These are phyloP conservation scores for Toxotes jaculatrix DNA, from an alignment of 2,113 vertebrate species.

Conservation along the genomic window DNA sequence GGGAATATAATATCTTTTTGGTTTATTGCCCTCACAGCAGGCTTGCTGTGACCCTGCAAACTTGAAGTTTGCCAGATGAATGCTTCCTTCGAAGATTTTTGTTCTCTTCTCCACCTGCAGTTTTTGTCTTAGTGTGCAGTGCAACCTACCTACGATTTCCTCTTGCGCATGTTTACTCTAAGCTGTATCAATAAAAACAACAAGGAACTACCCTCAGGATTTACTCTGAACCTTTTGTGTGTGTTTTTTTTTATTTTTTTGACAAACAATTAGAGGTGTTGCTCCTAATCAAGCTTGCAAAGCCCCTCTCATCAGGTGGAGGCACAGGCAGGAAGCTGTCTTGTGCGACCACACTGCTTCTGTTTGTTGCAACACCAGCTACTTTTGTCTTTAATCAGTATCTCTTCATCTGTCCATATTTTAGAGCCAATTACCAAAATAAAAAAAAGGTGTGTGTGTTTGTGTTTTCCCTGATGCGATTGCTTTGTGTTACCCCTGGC, in stretches of 20 bases:
- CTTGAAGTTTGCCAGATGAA: constrained; percentile 15
- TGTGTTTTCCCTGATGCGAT: constrained; percentile 61
- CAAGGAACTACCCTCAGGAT: background rate
- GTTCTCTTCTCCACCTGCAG: constrained; percentile 1
- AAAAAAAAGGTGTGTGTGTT: constrained; percentile 11
- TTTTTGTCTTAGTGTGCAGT: background rate
- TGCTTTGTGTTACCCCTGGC: constrained; percentile 58
- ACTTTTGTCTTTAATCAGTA: constrained; percentile 57
- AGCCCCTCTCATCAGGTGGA: constrained; percentile 16
- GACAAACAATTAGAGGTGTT: constrained; percentile 31
- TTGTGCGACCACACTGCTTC: background rate
- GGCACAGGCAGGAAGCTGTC: constrained; percentile 10
- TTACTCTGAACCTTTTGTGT: background rate
- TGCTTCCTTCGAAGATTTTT: background rate
- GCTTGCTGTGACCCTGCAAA: constrained; percentile 20
- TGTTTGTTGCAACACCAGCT: constrained; percentile 6
- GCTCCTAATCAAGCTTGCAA: background rate
- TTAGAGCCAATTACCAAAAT: constrained; percentile 61
- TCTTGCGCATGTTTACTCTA: background rate
- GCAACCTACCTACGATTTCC: background rate
- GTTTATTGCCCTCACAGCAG: constrained; percentile 52
- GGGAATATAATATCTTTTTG: constrained; percentile 40
- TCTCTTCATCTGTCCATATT: constrained; percentile 56
- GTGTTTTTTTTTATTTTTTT: background rate
- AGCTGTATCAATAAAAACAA: background rate